Evolutionary conservation across 2,797 vertebrate species (phyloP), one percentile per base, ranked within the genome.

Genomic region (Schizothorax lantsangensis): DNA sequence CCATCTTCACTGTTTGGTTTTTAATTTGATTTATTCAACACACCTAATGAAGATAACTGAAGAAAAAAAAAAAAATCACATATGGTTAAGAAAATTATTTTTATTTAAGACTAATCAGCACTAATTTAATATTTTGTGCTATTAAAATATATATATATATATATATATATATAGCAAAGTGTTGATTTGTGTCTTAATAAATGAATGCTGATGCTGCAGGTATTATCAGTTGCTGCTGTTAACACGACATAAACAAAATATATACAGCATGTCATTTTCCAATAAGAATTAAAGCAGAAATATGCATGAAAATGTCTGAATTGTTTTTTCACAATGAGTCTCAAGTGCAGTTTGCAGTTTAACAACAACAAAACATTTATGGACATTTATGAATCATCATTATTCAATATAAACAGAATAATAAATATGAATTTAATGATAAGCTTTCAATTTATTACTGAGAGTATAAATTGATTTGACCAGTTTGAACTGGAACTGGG

Each of bases 191-290:
- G 11, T 74, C 7, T 62, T 47, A 21, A 23, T 64, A 49, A 19
- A 75, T 59, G 52, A 74, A 78, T 79, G 36, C 17, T 40, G 30
- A 49, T 84, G 71, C 40, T 64, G n/a, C 12, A 66, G 26, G 40
- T 75, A 19, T 75, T 75, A 64, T 47, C 19, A 38, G 9, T 38
- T 84, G 43, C 19, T 62, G 38, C 40, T 49, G 71, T n/a, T 77
- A 14, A n/a, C 23, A 26, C 12, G 0, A 43, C 36, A 66, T 64
- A 12, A 36, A 15, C 12, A 49, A 36, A 36, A 66, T 38, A 11
- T 19, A 19, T 36, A 10, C 15, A 23, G 6, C 12, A 26, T 33
- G 57, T 62, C 1, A 74, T 84, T 38, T 64, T 64, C 30, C 23
- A 26, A 40, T 52, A 36, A 47, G 17, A 68, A 77, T 52, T 66